A percentile compares a stretch with the other conserved stretches of the same genome.
These are phyloP conservation scores for Synanthedon formicaeformis DNA, from an alignment of 2,888 invertebrate genomes.

Conservation along the genomic window DNA sequence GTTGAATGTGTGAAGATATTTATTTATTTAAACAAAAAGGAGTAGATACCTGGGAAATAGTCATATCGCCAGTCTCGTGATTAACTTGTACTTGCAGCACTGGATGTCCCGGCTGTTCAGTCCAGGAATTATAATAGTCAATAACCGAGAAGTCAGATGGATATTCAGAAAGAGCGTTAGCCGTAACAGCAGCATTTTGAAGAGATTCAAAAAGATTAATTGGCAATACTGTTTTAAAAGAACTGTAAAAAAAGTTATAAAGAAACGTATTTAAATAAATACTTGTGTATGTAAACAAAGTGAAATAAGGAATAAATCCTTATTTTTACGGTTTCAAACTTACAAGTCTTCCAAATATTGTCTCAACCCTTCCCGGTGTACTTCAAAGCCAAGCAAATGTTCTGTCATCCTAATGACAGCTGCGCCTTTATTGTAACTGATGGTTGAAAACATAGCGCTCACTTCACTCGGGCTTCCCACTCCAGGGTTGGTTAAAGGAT, in stretches of 20 bases:
- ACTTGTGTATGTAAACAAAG: too few relatives aligned
- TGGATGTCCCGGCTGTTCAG: slow-evolving; percentile 73
- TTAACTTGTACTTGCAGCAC: slow-evolving; percentile 65
- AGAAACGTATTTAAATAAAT: not conserved
- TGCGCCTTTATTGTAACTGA: slow-evolving; percentile 79
- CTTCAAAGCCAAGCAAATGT: slow-evolving; percentile 65
- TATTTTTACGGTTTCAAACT: slow-evolving; percentile 9
- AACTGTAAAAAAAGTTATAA: slow-evolving; percentile 20
- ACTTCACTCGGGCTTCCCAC: slow-evolving; percentile 72
- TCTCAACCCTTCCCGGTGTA: slow-evolving; percentile 66
- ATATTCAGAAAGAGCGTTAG: slow-evolving; percentile 34
- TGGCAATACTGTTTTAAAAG: slow-evolving; percentile 53
- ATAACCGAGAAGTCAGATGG: slow-evolving; percentile 40
- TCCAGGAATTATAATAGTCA: slow-evolving; percentile 60
- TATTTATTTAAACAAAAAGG: too few relatives aligned
- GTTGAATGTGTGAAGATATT: too few relatives aligned
- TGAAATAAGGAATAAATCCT: too few relatives aligned
- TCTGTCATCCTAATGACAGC: slow-evolving; percentile 77
- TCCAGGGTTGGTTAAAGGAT: slow-evolving; percentile 68
- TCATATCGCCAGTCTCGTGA: slow-evolving; percentile 44
- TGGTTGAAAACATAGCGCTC: slow-evolving; percentile 72
- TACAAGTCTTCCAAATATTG: slow-evolving; percentile 67
- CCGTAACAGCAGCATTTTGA: slow-evolving; percentile 27
- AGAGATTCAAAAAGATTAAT: slow-evolving; percentile 60
- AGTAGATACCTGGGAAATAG: slow-evolving; percentile 45